Base-by-base conservation (phyloP, 1,140 invertebrate genomes). In the Drosophila watanabei region DNA sequence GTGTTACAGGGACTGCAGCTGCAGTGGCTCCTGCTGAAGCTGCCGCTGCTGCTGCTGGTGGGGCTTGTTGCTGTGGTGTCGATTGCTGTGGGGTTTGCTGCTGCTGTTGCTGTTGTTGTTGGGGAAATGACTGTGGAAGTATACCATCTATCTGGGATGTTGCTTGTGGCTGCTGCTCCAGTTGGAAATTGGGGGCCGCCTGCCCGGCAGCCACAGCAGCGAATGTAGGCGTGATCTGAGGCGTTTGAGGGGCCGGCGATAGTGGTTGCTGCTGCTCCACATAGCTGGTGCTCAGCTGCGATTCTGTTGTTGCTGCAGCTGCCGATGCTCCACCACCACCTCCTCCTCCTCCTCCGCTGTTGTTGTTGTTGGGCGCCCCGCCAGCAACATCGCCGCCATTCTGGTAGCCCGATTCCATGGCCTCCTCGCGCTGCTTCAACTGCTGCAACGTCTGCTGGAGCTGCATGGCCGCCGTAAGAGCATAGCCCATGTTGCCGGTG, bases 371-470 rank as follows among this genome's bases (percentile, higher is more conserved):
- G 14, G 32, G 46, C 28, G 41, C 48, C n/a, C 45, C 52, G 54
- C 61, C 51, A 24, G 70, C 60, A 57, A 75, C 71, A 45, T 71
- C 79, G 48, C 79, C 54, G 56, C 86, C 81, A 65, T 89, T 92
- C 37, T 85, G 79, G 13, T 93, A 90, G 49, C 94, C 39, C 7
- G 66, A 24, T 39, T 79, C 80, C 69, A 80, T 64, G 20, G 89
- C 89, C 37, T 92, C 73, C 28, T 92, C 91, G 52, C 90, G 91
- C 37, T 92, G 86, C 71, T 92, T 91, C 7, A 92, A 51, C 52
- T 92, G 80, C 43, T 92, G 79, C 79, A 92, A 37, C 48, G 91
- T 92, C 58, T 92, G 85, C 39, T 92, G 89, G 52, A 92, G 56
- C 52, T 92, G 78, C 45, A 92, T 79, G n/a, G 91, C 91, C 14